Conservation (phyloP, 2,888 invertebrate genomes). For the Polietes domitor region DNA sequence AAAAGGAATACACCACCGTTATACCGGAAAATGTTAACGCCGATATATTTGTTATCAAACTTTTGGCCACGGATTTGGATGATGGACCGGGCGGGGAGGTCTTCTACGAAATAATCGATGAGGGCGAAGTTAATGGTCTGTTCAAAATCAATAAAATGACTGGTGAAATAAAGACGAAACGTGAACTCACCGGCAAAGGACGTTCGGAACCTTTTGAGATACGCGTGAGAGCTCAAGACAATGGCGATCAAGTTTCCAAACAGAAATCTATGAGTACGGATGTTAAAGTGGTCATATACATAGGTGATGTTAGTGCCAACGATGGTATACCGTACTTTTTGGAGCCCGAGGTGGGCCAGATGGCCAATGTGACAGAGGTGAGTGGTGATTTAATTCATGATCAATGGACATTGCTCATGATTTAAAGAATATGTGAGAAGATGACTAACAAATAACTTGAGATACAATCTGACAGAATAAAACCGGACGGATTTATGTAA, state of each 20-base stretch:
- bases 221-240: constrained; percentile 86
- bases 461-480: too few relatives aligned
- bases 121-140: constrained; percentile 87
- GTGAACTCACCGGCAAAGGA: constrained; percentile 88
- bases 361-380: constrained; percentile 87
- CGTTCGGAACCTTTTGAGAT: constrained; percentile 88
- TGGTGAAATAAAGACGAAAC: constrained; percentile 86
- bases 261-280: constrained; percentile 83
- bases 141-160: constrained; percentile 85
- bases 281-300: constrained; percentile 85
- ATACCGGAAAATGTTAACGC: constrained; percentile 88
- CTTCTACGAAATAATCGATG: constrained; percentile 87
- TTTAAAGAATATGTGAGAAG: too few relatives aligned
- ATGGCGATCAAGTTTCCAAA: constrained; percentile 83
- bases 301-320: constrained; percentile 90
- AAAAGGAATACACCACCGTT: constrained; percentile 85
- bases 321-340: constrained; percentile 90
- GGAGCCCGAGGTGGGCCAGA: constrained; percentile 86
- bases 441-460: too few relatives aligned
- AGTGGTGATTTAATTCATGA: too few relatives aligned
- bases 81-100: constrained; percentile 87
- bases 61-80: constrained; percentile 89
- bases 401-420: too few relatives aligned
- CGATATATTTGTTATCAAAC: constrained; percentile 85
- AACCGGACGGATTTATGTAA: too few relatives aligned